These are phyloP conservation scores for Ischnura elegans DNA, from an alignment of 2,888 invertebrate genomes.

Conservation along the genomic window DNA sequence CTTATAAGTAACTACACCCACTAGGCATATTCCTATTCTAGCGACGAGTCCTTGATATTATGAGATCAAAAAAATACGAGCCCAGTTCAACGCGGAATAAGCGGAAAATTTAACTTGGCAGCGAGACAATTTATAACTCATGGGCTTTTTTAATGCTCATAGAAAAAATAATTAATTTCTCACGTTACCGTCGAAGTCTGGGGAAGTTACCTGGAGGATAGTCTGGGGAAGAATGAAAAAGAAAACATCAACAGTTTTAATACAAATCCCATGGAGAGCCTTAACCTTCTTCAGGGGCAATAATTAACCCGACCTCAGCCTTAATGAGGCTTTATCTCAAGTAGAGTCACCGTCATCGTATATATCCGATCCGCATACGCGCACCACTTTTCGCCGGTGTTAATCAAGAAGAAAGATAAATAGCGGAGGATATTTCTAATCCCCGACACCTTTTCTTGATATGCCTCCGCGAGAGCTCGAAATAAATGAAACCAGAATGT, in stretches of 20 bases:
- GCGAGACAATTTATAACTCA: background rate
- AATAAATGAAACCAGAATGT: background rate
- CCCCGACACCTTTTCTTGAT: background rate
- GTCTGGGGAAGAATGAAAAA: background rate
- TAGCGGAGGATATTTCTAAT: background rate
- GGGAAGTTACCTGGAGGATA: too few species aligned
- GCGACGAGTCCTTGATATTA: background rate
- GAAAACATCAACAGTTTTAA: background rate
- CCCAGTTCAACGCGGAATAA: background rate
- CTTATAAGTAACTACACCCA: background rate
- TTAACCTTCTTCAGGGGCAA: background rate
- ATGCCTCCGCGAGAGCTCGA: background rate
- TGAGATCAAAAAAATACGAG: background rate
- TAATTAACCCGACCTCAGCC: slow-evolving; percentile 8
- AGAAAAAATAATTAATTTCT: background rate
- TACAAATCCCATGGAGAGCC: background rate
- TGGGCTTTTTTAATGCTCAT: background rate
- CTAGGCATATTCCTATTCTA: background rate
- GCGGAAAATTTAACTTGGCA: background rate
- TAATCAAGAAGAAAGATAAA: background rate
- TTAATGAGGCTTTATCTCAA: background rate
- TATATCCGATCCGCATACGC: background rate
- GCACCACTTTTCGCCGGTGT: background rate
- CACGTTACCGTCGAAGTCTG: background rate
- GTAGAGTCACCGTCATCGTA: background rate